Base-by-base conservation (phyloP, 2,797 vertebrate species). In the Picus viridis region DNA sequence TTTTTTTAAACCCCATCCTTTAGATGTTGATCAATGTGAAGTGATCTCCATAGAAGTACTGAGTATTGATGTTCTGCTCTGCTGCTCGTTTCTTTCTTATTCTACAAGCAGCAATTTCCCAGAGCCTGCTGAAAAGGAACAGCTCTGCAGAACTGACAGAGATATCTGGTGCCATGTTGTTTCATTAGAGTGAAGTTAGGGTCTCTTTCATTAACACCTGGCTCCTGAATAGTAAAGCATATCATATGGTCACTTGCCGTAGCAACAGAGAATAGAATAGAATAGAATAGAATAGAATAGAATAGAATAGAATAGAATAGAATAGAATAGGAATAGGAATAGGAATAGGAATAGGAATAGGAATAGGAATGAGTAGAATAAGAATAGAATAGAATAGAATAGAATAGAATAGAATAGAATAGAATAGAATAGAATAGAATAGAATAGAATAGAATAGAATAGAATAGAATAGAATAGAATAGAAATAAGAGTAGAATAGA, bases 1-100 rank as follows among this genome's bases (percentile, higher is more conserved):
- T 92, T 86, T 73, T 84, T 86, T 78, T 29, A 67, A 88, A 90
- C 90, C 80, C 47, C 16, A 53, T 81, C 67, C 89, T 91, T 83
- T 83, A 86, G 81, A 63, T 93, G 83, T 85, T 92, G 93, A 95
- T 96, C 91, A 93, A 64, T 86, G 85, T 73, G 62, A 90, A 95
- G 75, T 79, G 53, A 87, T 94, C 89, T 96, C 83, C 41, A 67
- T 22, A 79, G 77, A 94, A 92, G 49, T 64, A 74, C 79, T 72
- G 67, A 2, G 8, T 81, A 89, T 89, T 94, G 93, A 91, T 87
- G 87, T 95, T 95, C 89, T 9, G 49, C 83, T 93, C 95, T 94
- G 80, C 85, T 95, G 93, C 73, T 88, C 94, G 30, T 92, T 95
- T 95, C 86, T 91, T 86, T 92, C 69, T 83, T 68, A 80, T 83